phyloP scores from a whole-genome alignment of 2,888 invertebrate species.

The Anaspis maculata region DNA sequence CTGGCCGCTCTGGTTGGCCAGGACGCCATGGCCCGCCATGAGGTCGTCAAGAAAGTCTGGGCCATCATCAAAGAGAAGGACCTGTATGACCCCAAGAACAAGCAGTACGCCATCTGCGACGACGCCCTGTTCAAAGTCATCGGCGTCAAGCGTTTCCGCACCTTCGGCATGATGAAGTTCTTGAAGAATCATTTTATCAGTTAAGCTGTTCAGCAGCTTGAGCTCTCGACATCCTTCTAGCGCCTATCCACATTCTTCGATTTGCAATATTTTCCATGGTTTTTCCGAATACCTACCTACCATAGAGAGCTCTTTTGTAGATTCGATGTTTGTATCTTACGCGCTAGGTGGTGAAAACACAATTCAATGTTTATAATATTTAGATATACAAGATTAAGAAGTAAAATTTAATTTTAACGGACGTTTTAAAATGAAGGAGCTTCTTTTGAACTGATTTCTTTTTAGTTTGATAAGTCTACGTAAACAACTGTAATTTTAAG shows the following conservation, averaged over 20 bases:
- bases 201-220: slow-evolving; percentile 40
- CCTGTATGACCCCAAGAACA: slow-evolving; percentile 88
- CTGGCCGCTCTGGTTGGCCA: slow-evolving; percentile 78
- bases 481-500: too few relatives aligned
- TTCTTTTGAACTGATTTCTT: too few relatives aligned
- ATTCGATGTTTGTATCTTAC: not conserved
- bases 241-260: slow-evolving; percentile 4
- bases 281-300: too few relatives aligned
- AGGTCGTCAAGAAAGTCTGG: slow-evolving; percentile 87
- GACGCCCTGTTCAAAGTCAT: slow-evolving; percentile 82
- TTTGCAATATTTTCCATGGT: slow-evolving; percentile 3
- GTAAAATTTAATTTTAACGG: too few relatives aligned
- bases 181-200: slow-evolving; percentile 81
- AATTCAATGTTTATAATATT: too few relatives aligned
- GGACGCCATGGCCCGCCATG: slow-evolving; percentile 76
- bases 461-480: too few relatives aligned
- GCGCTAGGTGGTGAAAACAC: too few relatives aligned
- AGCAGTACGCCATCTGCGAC: slow-evolving; percentile 91
- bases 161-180: slow-evolving; percentile 96
- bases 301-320: too few relatives aligned
- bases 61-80: slow-evolving; percentile 82
- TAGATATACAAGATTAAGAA: too few relatives aligned
- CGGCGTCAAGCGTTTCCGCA: slow-evolving; percentile 85
- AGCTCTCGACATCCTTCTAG: slow-evolving; percentile 5
- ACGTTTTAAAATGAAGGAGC: too few relatives aligned